A percentile compares a stretch with the other conserved stretches of the same genome.
Conservation (phyloP, 2,113 vertebrate species). For the Circaetus cinerascens region DNA sequence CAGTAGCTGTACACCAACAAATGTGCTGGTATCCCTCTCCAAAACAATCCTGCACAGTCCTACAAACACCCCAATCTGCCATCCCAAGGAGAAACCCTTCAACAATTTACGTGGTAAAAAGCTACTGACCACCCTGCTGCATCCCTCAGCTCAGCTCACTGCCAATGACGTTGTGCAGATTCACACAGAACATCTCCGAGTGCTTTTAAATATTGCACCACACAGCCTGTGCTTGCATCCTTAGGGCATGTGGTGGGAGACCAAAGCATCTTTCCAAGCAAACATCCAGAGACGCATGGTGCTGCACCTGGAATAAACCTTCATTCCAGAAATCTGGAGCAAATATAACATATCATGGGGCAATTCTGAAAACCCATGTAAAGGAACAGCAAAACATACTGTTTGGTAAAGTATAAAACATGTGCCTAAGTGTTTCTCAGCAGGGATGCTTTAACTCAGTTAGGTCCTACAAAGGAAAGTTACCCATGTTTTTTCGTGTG, state of each 20-base stretch:
- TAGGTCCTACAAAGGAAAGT: background rate
- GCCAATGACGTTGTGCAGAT: rapidly evolving
- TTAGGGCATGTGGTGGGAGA: rapidly evolving
- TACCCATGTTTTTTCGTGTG: background rate
- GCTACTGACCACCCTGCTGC: rapidly evolving
- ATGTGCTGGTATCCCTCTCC: background rate
- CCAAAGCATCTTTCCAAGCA: background rate
- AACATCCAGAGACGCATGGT: background rate
- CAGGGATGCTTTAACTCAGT: background rate
- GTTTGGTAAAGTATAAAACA: background rate
- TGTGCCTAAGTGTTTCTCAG: background rate
- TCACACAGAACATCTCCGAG: rapidly evolving
- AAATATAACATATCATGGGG: rapidly evolving
- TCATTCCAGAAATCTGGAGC: background rate
- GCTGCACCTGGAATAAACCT: background rate
- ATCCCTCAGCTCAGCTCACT: background rate
- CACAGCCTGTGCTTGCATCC: background rate
- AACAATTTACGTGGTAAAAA: rapidly evolving
- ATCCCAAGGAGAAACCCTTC: background rate
- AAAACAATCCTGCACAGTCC: background rate
- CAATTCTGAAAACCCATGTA: background rate
- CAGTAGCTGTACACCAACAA: rapidly evolving
- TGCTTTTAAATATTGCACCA: rapidly evolving
- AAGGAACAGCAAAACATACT: background rate
- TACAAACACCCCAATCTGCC: background rate